Percentiles rank a stretch among this genome's conserved stretches.
These are phyloP conservation scores for Chaetoderma sp. DNA, from an alignment of 2,888 invertebrate genomes.

Conservation along the genomic window DNA sequence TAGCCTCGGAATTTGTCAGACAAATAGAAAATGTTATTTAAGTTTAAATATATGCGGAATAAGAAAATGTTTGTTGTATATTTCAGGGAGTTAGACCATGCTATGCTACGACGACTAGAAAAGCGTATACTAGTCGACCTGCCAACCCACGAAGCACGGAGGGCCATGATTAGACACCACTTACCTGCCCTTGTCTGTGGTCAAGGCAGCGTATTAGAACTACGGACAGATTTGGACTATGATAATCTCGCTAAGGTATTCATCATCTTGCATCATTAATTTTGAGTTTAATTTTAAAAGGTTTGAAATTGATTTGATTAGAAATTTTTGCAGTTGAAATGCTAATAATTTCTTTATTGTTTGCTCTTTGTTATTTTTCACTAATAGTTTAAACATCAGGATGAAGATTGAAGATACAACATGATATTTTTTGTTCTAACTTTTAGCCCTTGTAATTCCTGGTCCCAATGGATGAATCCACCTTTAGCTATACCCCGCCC, in stretches of 20 bases:
- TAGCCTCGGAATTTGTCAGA: too few relatives aligned
- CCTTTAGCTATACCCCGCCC: too few relatives aligned
- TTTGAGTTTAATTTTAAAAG: neutral
- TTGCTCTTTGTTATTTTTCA: too few relatives aligned
- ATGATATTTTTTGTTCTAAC: too few relatives aligned
- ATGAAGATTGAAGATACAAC: too few relatives aligned
- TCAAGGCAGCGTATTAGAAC: slow-evolving; percentile 68
- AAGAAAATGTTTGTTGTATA: too few relatives aligned
- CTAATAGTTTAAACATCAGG: too few relatives aligned
- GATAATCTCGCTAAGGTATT: slow-evolving; percentile 67
- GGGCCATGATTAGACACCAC: slow-evolving; percentile 76
- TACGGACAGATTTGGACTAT: slow-evolving; percentile 71
- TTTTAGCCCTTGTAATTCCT: too few relatives aligned
- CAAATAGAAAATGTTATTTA: too few relatives aligned
- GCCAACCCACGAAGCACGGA: slow-evolving; percentile 79
- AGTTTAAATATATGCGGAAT: too few relatives aligned
- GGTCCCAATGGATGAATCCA: too few relatives aligned
- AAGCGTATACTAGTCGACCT: slow-evolving; percentile 86
- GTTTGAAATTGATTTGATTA: neutral
- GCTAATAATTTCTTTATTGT: too few relatives aligned
- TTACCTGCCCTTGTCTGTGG: slow-evolving; percentile 65
- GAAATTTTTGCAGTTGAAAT: slow-evolving; percentile 7
- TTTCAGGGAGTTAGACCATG: slow-evolving; percentile 85
- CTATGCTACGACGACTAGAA: slow-evolving; percentile 88
- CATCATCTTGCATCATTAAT: neutral